A percentile compares a stretch with the other conserved stretches of the same genome.
phyloP scores from a whole-genome alignment of 2,113 vertebrate genomes.

The Mastomys natalensis region DNA sequence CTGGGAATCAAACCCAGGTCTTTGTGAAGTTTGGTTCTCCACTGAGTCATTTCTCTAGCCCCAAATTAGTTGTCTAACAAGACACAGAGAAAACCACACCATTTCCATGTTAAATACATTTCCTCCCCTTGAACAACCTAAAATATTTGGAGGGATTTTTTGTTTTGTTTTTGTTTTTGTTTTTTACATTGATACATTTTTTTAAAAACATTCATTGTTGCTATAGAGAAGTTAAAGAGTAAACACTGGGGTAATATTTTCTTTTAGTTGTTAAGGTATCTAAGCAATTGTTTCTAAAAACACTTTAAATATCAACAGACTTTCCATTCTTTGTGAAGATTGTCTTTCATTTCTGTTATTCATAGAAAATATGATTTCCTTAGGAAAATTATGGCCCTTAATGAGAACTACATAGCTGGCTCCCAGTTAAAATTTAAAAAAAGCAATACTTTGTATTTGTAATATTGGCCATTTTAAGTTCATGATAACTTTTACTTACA shows the following conservation, averaged over 20 bases:
- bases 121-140: too few species aligned
- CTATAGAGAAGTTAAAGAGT: not conserved
- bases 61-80: not conserved
- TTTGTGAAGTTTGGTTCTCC: not conserved
- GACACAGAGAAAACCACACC: not conserved
- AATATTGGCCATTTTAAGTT: slow-evolving; percentile 34
- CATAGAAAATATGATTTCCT: not conserved
- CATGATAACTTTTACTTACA: slow-evolving; percentile 49
- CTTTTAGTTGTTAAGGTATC: slow-evolving; percentile 30
- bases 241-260: slow-evolving; percentile 12
- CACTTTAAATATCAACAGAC: not conserved
- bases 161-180: not conserved
- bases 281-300: not conserved
- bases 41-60: not conserved
- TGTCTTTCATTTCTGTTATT: not conserved
- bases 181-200: not conserved
- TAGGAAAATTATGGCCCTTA: not conserved
- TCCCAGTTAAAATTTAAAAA: slow-evolving; percentile 13
- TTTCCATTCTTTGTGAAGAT: slow-evolving; percentile 30
- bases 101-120: not conserved
- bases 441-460: slow-evolving; percentile 21
- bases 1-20: not conserved
- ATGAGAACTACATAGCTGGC: slow-evolving; percentile 11
- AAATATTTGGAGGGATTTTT: too few species aligned
- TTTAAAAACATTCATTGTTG: not conserved